Evolutionary conservation across 2,113 vertebrate genomes (phyloP).

Genomic region (Lynx canadensis): DNA sequence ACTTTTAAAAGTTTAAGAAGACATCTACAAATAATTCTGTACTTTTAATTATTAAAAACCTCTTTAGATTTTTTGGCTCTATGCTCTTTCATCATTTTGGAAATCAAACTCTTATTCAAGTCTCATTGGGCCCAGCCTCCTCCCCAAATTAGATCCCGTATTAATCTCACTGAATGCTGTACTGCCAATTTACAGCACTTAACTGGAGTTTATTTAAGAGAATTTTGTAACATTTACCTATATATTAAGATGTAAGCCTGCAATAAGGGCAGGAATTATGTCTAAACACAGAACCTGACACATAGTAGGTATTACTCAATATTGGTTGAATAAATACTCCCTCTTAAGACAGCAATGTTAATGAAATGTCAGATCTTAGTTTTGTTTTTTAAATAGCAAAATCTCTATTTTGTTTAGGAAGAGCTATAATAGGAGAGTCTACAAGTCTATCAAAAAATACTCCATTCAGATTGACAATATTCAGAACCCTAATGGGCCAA

Average conservation of each 20-base stretch:
- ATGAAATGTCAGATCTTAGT: not conserved
- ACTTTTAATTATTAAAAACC: slow-evolving; percentile 38
- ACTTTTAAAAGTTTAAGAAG: not conserved
- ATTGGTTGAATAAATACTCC: not conserved
- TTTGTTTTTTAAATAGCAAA: not conserved
- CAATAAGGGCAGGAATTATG: not conserved
- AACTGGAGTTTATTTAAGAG: not conserved
- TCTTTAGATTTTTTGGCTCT: not conserved
- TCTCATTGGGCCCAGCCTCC: not conserved
- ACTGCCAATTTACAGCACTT: not conserved
- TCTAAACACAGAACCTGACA: not conserved
- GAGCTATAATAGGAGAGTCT: not conserved
- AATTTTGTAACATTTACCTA: not conserved
- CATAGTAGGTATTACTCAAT: not conserved
- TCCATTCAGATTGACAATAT: not conserved
- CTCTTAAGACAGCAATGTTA: not conserved
- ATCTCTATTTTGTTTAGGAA: slow-evolving; percentile 10
- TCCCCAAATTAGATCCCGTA: not conserved
- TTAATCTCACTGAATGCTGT: not conserved
- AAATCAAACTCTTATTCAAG: slow-evolving; percentile 8
- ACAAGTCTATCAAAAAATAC: slow-evolving; percentile 17
- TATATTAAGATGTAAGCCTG: slow-evolving; percentile 6
- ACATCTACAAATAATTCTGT: not conserved
- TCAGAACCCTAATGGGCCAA: not conserved
- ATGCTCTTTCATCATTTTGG: not conserved